Conservation (phyloP, 37 sponge, comb jelly and placozoan genomes). For the Trichoplax adhaerens region DNA sequence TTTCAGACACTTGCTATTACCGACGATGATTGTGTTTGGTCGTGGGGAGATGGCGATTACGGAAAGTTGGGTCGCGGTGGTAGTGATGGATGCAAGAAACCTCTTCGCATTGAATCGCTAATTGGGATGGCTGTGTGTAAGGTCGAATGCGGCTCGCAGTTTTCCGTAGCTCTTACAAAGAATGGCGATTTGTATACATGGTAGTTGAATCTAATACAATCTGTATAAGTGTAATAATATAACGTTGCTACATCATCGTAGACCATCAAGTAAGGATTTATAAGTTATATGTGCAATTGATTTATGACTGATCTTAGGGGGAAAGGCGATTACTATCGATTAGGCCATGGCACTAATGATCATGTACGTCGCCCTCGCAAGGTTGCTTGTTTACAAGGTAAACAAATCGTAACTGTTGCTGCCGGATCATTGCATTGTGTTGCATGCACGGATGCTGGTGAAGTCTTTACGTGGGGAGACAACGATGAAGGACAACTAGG, state of each 20-base stretch:
- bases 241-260: too few relatives aligned
- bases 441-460: conserved; percentile 44
- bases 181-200: conserved; percentile 84
- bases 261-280: too few relatives aligned
- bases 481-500: conserved; percentile 97
- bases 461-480: conserved; percentile 89
- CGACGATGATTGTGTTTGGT: conserved; percentile 39
- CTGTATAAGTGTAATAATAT: too few relatives aligned
- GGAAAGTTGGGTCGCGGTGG: conserved; percentile 93
- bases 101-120: conserved; percentile 57
- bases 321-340: conserved; percentile 86
- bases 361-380: conserved; percentile 71
- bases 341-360: conserved; percentile 77
- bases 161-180: conserved; percentile 72
- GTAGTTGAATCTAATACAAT: conserved; percentile 9
- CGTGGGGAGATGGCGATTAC: conserved; percentile 97
- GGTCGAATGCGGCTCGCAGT: conserved; percentile 88
- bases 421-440: conserved; percentile 85
- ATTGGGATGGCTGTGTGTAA: conserved; percentile 31
- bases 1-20: conserved; percentile 51
- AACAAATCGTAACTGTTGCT: conserved; percentile 57
- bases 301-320: conserved; percentile 39
- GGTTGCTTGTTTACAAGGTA: conserved; percentile 40
- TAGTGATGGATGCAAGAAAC: conserved; percentile 74
- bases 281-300: too few relatives aligned